These are phyloP conservation scores for Tipula confusa DNA, from an alignment of 2,888 invertebrate species.

Conservation along the genomic window DNA sequence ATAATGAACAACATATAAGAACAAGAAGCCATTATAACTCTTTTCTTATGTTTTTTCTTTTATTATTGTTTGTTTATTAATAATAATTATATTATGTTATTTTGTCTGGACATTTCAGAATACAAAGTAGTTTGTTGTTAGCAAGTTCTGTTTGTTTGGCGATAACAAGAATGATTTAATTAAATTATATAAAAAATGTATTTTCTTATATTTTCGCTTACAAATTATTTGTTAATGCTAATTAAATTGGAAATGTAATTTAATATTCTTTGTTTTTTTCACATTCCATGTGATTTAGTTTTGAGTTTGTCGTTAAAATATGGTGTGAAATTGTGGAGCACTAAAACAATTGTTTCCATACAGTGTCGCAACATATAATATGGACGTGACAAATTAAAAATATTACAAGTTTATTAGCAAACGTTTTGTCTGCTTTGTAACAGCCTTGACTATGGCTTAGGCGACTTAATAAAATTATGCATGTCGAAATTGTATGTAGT, in stretches of 20 bases:
- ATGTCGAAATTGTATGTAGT: background rate
- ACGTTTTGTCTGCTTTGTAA: background rate
- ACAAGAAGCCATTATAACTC: background rate
- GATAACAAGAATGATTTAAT: slow-evolving; percentile 20
- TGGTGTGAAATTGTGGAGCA: background rate
- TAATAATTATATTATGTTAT: background rate
- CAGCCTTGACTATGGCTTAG: background rate
- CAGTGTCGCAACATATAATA: too few species aligned
- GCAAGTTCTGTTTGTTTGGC: background rate
- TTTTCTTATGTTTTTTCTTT: slow-evolving; percentile 8
- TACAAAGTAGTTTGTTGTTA: slow-evolving; percentile 12
- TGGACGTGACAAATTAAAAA: too few species aligned
- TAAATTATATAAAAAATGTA: background rate
- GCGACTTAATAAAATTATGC: background rate
- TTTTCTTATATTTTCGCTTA: background rate
- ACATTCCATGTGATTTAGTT: background rate
- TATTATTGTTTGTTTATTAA: background rate
- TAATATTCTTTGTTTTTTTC: background rate
- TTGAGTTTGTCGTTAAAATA: background rate
- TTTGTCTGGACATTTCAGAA: background rate
- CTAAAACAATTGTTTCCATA: too few species aligned
- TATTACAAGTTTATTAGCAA: too few species aligned
- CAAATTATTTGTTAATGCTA: slow-evolving; percentile 16
- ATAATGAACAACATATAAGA: slow-evolving; percentile 9
- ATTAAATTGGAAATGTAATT: slow-evolving; percentile 20